Base-by-base conservation (phyloP, 2,888 invertebrate genomes). In the Rhingia rostrata region DNA sequence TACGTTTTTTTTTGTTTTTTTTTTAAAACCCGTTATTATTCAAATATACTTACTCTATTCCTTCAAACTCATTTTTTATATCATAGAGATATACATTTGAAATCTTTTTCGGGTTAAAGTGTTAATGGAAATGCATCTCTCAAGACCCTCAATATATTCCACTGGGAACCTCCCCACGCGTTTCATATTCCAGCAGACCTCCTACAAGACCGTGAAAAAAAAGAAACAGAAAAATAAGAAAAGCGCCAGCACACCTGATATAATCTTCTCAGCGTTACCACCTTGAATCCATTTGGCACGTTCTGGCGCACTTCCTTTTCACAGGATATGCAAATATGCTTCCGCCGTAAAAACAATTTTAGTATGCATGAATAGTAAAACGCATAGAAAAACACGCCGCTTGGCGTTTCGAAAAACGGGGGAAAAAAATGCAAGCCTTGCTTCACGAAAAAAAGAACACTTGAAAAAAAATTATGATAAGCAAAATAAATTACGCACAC, bases 321-420 rank as follows among this genome's bases (percentile, higher is more conserved):
- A 51, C 61, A 54, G 64, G 58, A 74, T 84, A 84, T 84, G 79
- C 74, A 79, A 79, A 84, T 79, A 69, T 66, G 45, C 56, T 54
- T 63, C 61, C 64, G 43, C 81, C 64, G 58, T 41, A 79, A 67
- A 79, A 83, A 74, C 73, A 83, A 32, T 58, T 60, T 84, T 84
- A 84, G 74, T 84, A 84, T 84, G 83, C 83, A 84, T 66, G 39
- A 74, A 74, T 79, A 69, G 69, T 73, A 79, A 64, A 69, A 43
- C 74, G 67, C 73, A 79, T 51, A 67, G 61, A 22, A 51, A 47
- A 60, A 61, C 33, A 45, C 30, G 7, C 6, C 39, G 7, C 37
- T 22, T 22, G 22, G 1, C 22, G 22, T 22, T 22, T 22, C 56
- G 14, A 51, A 30, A 41, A 39, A 35, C n/a, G n/a, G 12, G 6